Evolutionary conservation across 2,113 vertebrate genomes (phyloP).

Genomic region (Petaurus breviceps): DNA sequence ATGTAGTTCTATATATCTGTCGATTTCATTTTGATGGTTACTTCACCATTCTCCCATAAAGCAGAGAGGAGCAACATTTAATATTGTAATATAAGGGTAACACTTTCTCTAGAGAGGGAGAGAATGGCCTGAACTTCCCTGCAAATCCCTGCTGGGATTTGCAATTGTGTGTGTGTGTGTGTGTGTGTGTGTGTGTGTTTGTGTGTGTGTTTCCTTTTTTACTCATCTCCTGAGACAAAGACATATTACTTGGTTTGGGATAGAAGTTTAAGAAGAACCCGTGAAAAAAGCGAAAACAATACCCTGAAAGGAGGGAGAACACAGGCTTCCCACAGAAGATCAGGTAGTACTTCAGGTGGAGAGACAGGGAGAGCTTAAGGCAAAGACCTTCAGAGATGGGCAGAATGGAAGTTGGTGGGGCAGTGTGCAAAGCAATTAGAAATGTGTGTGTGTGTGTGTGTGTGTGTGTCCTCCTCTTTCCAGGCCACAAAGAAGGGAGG

Average conservation of each 20-base stretch:
- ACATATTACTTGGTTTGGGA: not conserved
- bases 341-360: too few species aligned
- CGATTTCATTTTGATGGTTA: not conserved
- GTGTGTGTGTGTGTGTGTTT: too few species aligned
- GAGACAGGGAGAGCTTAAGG: too few species aligned
- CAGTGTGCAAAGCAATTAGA: not conserved
- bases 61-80: not conserved
- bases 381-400: too few species aligned
- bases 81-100: not conserved
- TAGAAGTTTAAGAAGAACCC: not conserved
- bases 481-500: too few species aligned
- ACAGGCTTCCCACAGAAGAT: too few species aligned
- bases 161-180: too few species aligned
- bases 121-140: not conserved
- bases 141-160: not conserved
- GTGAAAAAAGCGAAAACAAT: too few species aligned
- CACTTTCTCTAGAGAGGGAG: not conserved
- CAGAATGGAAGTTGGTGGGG: too few species aligned
- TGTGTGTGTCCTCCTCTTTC: not conserved
- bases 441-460: not conserved
- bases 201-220: not conserved
- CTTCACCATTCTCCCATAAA: not conserved
- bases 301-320: too few species aligned
- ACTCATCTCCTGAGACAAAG: not conserved
- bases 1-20: not conserved